These are phyloP conservation scores for Drosophila biarmipes DNA, from an alignment of 1,140 invertebrate genomes.

Conservation along the genomic window DNA sequence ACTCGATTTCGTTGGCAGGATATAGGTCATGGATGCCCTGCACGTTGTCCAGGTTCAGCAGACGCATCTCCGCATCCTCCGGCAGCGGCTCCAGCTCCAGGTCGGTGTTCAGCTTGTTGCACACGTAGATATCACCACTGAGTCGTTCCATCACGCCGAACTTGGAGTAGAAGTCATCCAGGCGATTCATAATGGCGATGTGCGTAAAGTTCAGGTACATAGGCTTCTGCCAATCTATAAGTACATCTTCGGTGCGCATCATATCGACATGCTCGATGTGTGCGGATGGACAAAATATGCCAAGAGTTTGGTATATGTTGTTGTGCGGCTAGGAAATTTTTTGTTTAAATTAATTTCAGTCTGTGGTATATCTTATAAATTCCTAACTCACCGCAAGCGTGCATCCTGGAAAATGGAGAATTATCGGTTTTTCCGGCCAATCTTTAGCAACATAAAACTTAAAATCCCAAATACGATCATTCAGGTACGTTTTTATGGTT, in stretches of 20 bases:
- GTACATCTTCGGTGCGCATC: conserved; percentile 89
- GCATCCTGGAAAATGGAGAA: conserved; percentile 93
- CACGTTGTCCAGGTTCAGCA: conserved; percentile 90
- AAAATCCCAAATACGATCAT: conserved; percentile 94
- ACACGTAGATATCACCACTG: conserved; percentile 91
- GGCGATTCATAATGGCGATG: conserved; percentile 89
- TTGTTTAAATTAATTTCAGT: neutral
- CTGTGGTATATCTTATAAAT: too few relatives aligned
- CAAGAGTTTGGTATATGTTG: conserved; percentile 91
- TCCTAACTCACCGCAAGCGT: conserved; percentile 89
- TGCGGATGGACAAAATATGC: conserved; percentile 91
- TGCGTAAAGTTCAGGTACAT: conserved; percentile 94
- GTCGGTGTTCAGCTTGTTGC: conserved; percentile 86
- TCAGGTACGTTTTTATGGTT: conserved; percentile 93
- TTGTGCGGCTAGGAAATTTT: conserved; percentile 88
- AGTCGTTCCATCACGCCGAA: conserved; percentile 89
- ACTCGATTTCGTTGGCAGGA: conserved; percentile 93
- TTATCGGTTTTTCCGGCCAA: conserved; percentile 93
- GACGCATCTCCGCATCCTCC: conserved; percentile 88
- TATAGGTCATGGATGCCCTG: conserved; percentile 92
- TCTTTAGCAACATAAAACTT: conserved; percentile 94
- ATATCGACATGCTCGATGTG: conserved; percentile 89
- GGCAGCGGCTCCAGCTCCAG: conserved; percentile 86
- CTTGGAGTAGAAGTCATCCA: conserved; percentile 86
- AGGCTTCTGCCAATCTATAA: conserved; percentile 91